A percentile compares a stretch with the other conserved stretches of the same genome.
Conservation (phyloP, 2,888 invertebrate genomes). For the Balanococcus diminutus region DNA sequence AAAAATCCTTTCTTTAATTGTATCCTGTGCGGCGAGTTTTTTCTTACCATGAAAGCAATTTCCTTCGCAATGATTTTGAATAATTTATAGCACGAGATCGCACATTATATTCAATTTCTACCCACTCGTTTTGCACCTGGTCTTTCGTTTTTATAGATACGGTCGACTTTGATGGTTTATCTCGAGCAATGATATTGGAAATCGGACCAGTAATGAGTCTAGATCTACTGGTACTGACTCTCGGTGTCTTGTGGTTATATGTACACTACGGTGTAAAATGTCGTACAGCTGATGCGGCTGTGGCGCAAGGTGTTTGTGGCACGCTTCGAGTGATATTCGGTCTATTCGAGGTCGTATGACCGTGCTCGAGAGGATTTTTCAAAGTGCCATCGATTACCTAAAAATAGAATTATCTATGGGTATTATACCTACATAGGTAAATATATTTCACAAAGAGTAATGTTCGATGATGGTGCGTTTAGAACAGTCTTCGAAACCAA, state of each 20-base stretch:
- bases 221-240: not conserved
- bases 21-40: constrained; percentile 7
- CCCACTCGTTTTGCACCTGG: not conserved
- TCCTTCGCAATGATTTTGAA: constrained; percentile 8
- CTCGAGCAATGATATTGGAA: constrained; percentile 40
- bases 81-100: not conserved
- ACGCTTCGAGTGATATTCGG: constrained; percentile 20
- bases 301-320: constrained; percentile 39
- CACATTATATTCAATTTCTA: not conserved
- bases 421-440: not conserved
- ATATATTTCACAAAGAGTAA: not conserved
- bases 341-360: constrained; percentile 46
- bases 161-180: constrained; percentile 31
- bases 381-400: not conserved
- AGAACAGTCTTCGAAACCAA: not conserved
- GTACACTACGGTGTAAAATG: not conserved
- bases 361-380: not conserved
- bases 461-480: not conserved
- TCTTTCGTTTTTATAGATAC: not conserved
- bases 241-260: constrained; percentile 26
- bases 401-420: constrained; percentile 2
- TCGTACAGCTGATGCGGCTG: constrained; percentile 31
- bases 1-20: not conserved
- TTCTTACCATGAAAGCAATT: not conserved
- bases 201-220: constrained; percentile 47